Base-by-base conservation (phyloP, 2,888 invertebrate species). In the Lacanobia wlatinum region DNA sequence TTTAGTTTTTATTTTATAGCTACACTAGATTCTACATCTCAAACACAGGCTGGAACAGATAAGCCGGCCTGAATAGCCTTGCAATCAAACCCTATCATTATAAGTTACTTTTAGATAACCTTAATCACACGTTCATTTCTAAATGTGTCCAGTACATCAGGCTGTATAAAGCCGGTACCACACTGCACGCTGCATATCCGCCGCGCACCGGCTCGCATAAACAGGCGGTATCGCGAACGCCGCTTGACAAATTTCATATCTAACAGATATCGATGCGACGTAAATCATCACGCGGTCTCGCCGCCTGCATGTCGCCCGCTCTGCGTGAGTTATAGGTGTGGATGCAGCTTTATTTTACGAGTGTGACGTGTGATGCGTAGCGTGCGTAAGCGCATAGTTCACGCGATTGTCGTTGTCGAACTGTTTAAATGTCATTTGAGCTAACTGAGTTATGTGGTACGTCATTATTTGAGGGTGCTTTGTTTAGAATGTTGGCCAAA, bases 171-270 rank as follows among this genome's bases (percentile, higher is more conserved):
- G 76, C 74, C 68, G 64, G 76, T 34, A 73, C 74, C 77, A 82
- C 72, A 84, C 77, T 76, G 55, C 74, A 82, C 84, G 77, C 71
- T 74, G 55, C 76, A 76, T 71, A 79, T 82, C 69, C 73, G 66
- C 74, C 77, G 87, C 79, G 84, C 91, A 87, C 92, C 88, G 87
- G 84, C 86, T 79, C 91, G 94, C 94, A 94, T 94, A 95, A 95
- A 94, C 94, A 94, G 93, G 82, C 88, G 83, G 82, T 91, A 90
- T 90, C 90, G 88, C 86, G 80, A 76, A 83, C 80, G 73, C 80
- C 87, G 88, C 87, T 90, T 96, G 95, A 95, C 95, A 95, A 95
- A 95, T 95, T 93, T 90, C 94, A 88, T 92, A 93, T 94, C 95
- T 93, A 93, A 92, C 93, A 90, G 93, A 93, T 94, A 94, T 95